Evolutionary conservation across 2,888 invertebrate genomes (phyloP).

Genomic region (Adelognathus sp.): DNA sequence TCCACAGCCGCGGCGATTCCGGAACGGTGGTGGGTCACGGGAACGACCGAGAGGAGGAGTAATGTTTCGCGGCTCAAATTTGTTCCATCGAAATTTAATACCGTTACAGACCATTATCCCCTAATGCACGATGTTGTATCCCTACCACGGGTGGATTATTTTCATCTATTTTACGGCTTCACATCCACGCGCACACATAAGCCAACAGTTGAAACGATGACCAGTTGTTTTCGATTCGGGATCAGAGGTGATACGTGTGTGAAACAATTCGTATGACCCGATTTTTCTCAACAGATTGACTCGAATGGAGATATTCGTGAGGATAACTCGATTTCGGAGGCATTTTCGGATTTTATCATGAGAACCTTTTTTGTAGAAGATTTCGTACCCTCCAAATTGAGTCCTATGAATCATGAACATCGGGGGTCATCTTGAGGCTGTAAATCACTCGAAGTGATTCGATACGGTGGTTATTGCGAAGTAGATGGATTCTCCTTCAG

Average conservation of each 20-base stretch:
- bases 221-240: not conserved
- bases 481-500: too few species aligned
- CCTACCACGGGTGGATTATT: constrained; percentile 16
- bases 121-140: constrained; percentile 40
- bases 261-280: too few species aligned
- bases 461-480: too few species aligned
- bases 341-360: not conserved
- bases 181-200: not conserved
- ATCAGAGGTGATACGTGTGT: not conserved
- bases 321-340: too few species aligned
- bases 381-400: too few species aligned
- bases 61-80: constrained; percentile 58
- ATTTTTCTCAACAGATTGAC: too few species aligned
- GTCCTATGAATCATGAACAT: too few species aligned
- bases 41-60: constrained; percentile 12
- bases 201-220: not conserved
- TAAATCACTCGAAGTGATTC: too few species aligned
- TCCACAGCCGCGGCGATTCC: constrained; percentile 10
- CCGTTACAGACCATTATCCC: constrained; percentile 66
- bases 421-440: too few species aligned
- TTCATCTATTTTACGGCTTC: not conserved
- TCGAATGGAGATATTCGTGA: too few species aligned
- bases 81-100: constrained; percentile 69
- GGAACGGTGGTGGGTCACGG: not conserved
- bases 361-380: not conserved